A percentile compares a stretch with the other conserved stretches of the same genome.
phyloP scores from a whole-genome alignment of 2,888 invertebrate genomes.

The Drymonia ruficornis region DNA sequence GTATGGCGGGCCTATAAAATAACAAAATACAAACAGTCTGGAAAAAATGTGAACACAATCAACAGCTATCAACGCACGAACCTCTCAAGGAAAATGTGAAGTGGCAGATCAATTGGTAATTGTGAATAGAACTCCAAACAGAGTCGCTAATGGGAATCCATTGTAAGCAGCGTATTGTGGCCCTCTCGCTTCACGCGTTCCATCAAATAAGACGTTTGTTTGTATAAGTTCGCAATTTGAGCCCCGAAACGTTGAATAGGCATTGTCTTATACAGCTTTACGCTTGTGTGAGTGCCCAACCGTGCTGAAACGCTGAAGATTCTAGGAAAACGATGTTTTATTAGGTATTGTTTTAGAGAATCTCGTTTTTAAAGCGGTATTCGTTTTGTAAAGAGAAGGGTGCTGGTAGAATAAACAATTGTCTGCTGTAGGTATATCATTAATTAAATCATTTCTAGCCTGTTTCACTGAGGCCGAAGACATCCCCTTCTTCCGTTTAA shows the following conservation, averaged over 20 bases:
- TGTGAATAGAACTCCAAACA: conserved; percentile 30
- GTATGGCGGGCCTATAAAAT: too few relatives aligned
- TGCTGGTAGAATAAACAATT: background rate
- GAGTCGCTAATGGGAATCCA: conserved; percentile 33
- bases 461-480: too few relatives aligned
- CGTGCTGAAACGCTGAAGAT: background rate
- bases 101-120: conserved; percentile 29
- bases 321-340: background rate
- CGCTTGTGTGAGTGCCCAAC: background rate
- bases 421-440: too few relatives aligned
- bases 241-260: conserved; percentile 21
- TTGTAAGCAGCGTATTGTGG: conserved; percentile 34
- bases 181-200: conserved; percentile 10
- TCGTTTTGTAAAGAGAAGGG: background rate
- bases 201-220: conserved; percentile 21
- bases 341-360: background rate
- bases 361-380: background rate
- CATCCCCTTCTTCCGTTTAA: too few relatives aligned
- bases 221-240: conserved; percentile 30
- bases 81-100: background rate
- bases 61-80: background rate
- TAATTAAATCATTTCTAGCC: too few relatives aligned
- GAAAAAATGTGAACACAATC: background rate
- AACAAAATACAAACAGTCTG: background rate
- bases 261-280: conserved; percentile 15